Base-by-base conservation (phyloP, 2,113 vertebrate species). In the Patagioenas fasciata region DNA sequence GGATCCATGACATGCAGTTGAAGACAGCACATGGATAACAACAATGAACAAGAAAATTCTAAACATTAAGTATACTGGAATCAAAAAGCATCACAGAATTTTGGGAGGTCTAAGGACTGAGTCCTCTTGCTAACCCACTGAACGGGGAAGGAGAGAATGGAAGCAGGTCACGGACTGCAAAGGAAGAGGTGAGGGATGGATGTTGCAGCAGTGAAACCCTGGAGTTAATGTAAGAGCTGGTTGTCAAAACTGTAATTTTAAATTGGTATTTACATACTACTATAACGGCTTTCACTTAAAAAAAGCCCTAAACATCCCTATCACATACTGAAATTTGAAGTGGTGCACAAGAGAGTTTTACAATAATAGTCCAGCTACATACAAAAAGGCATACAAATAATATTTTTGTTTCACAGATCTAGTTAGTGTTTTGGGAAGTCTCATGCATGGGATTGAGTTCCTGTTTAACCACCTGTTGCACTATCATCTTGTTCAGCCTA, bases 11-110 rank as follows among this genome's bases (percentile, higher is more conserved):
- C 19, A 11, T 28, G 19, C 51, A 56, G 38, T 11, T 69, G 29
- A 60, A 64, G 67, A 2, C 6, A 3, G 36, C n/a, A 14, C 2
- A 2, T 0, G 21, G 15, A 0, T 19, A 24, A 19, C 12, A 6
- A 7, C 7, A 23, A 2, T 2, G 16, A 56, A 47, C 16, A 32
- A 2, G 19, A 34, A 60, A 21, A 17, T 28, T 31, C 5, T 31
- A 47, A 77, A n/a, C 4, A 6, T 25, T 11, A 34, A 29, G 44
- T 13, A 6, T 4, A 11, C 17, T 11, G 36, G 32, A 67, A n/a
- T 62, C 23, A 51, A 85, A 75, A 79, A 50, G 38, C 20, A 31
- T 24, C 42, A 16, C 24, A 5, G 69, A 40, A 24, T 66, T 84
- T 10, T 51, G 19, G 11, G 16, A 48, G 56, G 48, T 36, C 21